Conservation (phyloP, 2,113 vertebrate genomes). For the Halichoeres trimaculatus region DNA sequence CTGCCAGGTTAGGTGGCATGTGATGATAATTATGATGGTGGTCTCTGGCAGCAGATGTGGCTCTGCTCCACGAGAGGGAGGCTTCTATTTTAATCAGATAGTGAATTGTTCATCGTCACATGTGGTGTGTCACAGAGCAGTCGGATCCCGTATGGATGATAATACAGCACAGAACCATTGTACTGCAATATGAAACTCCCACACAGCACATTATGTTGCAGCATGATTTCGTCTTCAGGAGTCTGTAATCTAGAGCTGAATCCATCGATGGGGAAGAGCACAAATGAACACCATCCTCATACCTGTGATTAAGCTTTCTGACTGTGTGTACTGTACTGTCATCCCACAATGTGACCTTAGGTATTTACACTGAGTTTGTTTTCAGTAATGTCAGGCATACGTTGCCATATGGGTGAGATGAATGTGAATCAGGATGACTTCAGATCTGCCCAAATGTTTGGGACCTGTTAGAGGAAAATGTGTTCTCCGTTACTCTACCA, state of each 20-base stretch:
- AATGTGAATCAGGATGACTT: neutral
- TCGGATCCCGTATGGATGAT: slow-evolving; percentile 21
- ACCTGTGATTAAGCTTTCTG: neutral
- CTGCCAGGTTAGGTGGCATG: slow-evolving; percentile 13
- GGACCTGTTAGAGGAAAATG: neutral
- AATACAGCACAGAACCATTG: slow-evolving; percentile 34
- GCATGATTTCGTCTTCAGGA: slow-evolving; percentile 23
- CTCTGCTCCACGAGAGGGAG: slow-evolving; percentile 29
- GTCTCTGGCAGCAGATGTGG: slow-evolving; percentile 26
- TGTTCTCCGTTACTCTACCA: slow-evolving; percentile 1
- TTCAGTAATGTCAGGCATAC: slow-evolving; percentile 32
- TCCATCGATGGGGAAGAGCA: slow-evolving; percentile 40
- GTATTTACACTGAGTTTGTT: slow-evolving; percentile 10
- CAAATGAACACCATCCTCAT: slow-evolving; percentile 37
- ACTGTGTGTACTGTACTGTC: slow-evolving; percentile 37
- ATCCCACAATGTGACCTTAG: slow-evolving; percentile 36
- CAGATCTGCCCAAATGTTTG: slow-evolving; percentile 19
- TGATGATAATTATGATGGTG: slow-evolving; percentile 27
- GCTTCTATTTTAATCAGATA: slow-evolving; percentile 55
- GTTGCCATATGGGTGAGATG: slow-evolving; percentile 12
- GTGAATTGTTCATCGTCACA: slow-evolving; percentile 56
- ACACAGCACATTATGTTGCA: slow-evolving; percentile 31
- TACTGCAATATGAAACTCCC: slow-evolving; percentile 39
- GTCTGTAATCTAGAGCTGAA: slow-evolving; percentile 14
- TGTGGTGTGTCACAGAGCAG: slow-evolving; percentile 44